These are phyloP conservation scores for Apodemia zela DNA, from an alignment of 2,888 invertebrate genomes.

Conservation along the genomic window DNA sequence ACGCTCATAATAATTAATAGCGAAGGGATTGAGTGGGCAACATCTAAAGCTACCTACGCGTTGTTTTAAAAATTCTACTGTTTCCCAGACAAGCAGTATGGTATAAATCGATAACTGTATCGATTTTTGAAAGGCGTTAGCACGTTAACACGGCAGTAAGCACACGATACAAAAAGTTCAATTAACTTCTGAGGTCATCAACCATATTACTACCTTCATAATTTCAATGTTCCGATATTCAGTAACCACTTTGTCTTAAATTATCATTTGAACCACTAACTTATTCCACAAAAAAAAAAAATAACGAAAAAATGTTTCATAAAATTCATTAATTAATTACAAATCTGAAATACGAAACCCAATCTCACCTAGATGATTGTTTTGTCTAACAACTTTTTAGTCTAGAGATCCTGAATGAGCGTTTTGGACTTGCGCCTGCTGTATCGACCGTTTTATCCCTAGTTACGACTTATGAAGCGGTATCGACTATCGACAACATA, in stretches of 20 bases:
- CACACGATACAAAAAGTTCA: background rate
- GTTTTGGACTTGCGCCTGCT: constrained; percentile 58
- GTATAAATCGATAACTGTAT: background rate
- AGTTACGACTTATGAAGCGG: constrained; percentile 35
- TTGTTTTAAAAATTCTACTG: too few species aligned
- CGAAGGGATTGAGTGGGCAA: too few species aligned
- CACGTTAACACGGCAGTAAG: background rate
- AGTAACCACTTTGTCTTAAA: background rate
- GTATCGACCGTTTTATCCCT: constrained; percentile 61
- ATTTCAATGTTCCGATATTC: background rate
- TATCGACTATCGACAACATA: constrained; percentile 1
- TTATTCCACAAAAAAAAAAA: background rate
- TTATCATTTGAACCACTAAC: background rate
- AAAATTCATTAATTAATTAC: background rate
- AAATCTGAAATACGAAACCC: background rate
- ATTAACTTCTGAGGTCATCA: background rate
- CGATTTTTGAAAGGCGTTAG: background rate
- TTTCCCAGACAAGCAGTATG: too few species aligned
- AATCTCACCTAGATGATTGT: constrained; percentile 7
- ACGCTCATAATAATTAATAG: too few species aligned
- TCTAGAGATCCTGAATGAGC: constrained; percentile 56
- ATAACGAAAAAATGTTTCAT: background rate
- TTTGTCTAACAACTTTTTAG: constrained; percentile 33
- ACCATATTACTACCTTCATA: background rate
- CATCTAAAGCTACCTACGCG: too few species aligned